Evolutionary conservation across 1,140 invertebrate genomes (phyloP), one percentile per base, ranked within the genome.

Genomic region (Drosophila guanche): DNA sequence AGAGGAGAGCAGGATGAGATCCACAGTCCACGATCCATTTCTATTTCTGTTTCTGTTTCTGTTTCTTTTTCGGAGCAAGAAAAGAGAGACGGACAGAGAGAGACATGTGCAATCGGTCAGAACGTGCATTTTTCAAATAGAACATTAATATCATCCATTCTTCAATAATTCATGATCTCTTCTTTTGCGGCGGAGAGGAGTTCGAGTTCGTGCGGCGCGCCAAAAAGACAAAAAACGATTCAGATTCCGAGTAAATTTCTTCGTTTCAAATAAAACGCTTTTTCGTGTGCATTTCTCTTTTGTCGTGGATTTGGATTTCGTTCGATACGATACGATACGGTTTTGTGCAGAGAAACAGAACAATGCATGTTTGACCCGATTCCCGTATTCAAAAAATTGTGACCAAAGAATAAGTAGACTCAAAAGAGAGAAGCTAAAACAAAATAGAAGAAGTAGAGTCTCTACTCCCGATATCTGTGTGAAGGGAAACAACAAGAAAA

Each of bases 51-150:
- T 73, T 68, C 61, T 63, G 53, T 62, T 72, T 71, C 16, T 40
- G 22, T 50, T 69, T 47, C 40, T 54, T 40, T 56, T 53, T 47
- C 33, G 33, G 33, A 37, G 42, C 50, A 50, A 54, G 8, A 46
- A 25, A 46, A 33, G 23, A 16, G 12, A 29, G 22, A 40, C 4
- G 14, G 5, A 65, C 23, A 46, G 27, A 27, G 22, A 29, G 33
- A n/a, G 14, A 14, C 76, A 67, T 68, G 76, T 79, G 76, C 76
- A 76, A 79, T 85, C 71, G 55, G 47, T n/a, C 27, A 27, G 46
- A 67, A 84, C 80, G 75, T 79, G 54, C 42, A 58, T 37, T 55
- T 46, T 58, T 33, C 29, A 55, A 62, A 40, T 29, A 43, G 20
- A 50, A 51, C 33, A 37, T 37, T 37, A 37, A 37, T 12, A 54